These are phyloP conservation scores for Ptychadena robeensis DNA, from an alignment of 2,797 vertebrate species.

Conservation along the genomic window DNA sequence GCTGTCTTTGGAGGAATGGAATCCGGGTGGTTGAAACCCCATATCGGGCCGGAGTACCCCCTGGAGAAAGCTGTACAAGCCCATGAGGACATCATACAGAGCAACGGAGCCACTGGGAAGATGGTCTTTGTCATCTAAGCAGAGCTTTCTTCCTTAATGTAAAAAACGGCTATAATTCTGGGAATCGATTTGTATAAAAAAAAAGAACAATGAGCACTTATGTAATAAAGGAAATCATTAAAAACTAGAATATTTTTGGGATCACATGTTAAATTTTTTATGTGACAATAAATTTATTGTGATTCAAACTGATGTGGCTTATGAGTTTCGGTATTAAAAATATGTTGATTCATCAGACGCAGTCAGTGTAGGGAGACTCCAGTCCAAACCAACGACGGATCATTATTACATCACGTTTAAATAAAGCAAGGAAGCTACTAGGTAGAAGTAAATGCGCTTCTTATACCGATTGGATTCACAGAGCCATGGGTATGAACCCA, in stretches of 20 bases:
- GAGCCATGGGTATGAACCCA: too few species aligned
- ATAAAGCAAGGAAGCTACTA: too few species aligned
- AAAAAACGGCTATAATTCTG: background rate
- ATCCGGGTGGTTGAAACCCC: constrained; percentile 85
- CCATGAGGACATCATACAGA: constrained; percentile 86
- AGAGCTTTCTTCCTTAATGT: background rate
- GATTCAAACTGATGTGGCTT: too few species aligned
- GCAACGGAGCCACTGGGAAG: constrained; percentile 84
- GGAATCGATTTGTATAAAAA: background rate
- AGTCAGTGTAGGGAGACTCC: too few species aligned
- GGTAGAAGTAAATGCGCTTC: too few species aligned
- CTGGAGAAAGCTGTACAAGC: constrained; percentile 81
- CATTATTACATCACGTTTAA: too few species aligned
- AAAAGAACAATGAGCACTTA: background rate
- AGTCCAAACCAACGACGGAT: too few species aligned
- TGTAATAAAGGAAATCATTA: background rate
- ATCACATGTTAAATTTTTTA: background rate
- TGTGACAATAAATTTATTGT: too few species aligned
- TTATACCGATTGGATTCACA: too few species aligned
- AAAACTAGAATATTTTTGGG: background rate
- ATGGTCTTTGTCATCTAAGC: constrained; percentile 81
- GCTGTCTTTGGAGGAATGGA: constrained; percentile 83
- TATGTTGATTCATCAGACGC: too few species aligned
- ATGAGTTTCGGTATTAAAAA: too few species aligned
- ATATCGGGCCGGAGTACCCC: constrained; percentile 77